phyloP scores from a whole-genome alignment of 2,888 invertebrate genomes.

The Gastrophysa polygoni region DNA sequence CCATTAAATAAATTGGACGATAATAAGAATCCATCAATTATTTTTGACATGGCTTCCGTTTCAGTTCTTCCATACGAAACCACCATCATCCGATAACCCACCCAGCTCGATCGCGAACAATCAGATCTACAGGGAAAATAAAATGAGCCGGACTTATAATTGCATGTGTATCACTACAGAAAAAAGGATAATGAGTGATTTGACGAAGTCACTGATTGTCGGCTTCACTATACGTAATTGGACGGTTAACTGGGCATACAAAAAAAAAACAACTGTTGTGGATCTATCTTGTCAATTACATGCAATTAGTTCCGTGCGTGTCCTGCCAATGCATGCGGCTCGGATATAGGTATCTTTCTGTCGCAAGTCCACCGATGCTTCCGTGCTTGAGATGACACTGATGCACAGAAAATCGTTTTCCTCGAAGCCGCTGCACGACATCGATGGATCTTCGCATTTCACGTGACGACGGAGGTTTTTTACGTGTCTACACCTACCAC shows the following conservation, averaged over 20 bases:
- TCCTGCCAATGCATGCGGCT: slow-evolving; percentile 24
- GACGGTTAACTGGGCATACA: slow-evolving; percentile 19
- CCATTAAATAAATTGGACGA: not conserved
- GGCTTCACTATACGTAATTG: slow-evolving; percentile 30
- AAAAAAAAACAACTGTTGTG: slow-evolving; percentile 34
- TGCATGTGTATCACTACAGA: slow-evolving; percentile 3
- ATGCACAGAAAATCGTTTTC: not conserved
- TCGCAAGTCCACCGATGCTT: not conserved
- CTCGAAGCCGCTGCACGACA: not conserved
- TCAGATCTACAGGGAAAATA: not conserved
- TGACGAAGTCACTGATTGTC: slow-evolving; percentile 24
- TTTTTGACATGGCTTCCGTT: not conserved
- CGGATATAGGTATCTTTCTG: not conserved
- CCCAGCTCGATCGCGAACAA: not conserved
- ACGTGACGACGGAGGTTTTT: not conserved
- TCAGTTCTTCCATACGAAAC: not conserved
- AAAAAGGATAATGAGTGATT: slow-evolving; percentile 21
- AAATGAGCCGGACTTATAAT: not conserved
- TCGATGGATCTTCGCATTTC: not conserved
- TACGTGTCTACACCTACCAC: not conserved
- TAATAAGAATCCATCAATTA: not conserved
- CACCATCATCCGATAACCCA: not conserved
- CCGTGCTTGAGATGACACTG: not conserved
- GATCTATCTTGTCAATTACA: slow-evolving; percentile 52
- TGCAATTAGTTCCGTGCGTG: slow-evolving; percentile 52